phyloP scores from a whole-genome alignment of 2,888 invertebrate species.

The Bembecia ichneumoniformis region DNA sequence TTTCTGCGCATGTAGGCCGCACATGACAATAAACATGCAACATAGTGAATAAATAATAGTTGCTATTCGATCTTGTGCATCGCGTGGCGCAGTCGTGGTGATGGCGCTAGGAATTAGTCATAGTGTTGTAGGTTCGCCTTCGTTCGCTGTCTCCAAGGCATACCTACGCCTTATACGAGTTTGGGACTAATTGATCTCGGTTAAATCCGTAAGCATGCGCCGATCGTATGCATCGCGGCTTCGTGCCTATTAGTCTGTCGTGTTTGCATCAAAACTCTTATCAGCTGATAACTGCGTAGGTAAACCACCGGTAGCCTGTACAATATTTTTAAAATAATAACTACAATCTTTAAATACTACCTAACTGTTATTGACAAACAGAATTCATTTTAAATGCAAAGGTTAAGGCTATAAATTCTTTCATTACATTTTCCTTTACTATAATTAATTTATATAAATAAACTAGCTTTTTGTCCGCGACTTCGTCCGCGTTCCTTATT shows the following conservation, averaged over 20 bases:
- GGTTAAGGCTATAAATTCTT: no score
- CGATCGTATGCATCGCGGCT: constrained; percentile 32
- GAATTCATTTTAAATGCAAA: no score
- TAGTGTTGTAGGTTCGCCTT: constrained; percentile 10
- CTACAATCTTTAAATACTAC: background rate
- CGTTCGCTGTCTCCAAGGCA: constrained; percentile 10
- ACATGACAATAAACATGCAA: constrained; percentile 62
- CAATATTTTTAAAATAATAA: constrained; percentile 35
- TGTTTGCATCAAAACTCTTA: constrained; percentile 45
- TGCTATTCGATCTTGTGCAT: constrained; percentile 60
- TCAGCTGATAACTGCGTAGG: constrained; percentile 57
- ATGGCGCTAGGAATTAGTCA: constrained; percentile 14
- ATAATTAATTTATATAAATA: no score
- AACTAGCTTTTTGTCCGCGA: no score
- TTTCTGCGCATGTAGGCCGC: constrained; percentile 63
- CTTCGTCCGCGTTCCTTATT: no score
- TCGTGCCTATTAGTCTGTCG: constrained; percentile 21
- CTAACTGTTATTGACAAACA: background rate
- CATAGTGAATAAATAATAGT: constrained; percentile 52
- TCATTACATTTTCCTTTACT: no score
- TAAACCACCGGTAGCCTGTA: background rate
- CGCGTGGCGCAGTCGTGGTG: constrained; percentile 46
- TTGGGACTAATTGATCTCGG: constrained; percentile 49
- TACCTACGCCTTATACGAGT: constrained; percentile 8
- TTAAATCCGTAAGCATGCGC: constrained; percentile 54